Conservation (phyloP, 2,888 invertebrate genomes). For the Daptonema setosum region DNA sequence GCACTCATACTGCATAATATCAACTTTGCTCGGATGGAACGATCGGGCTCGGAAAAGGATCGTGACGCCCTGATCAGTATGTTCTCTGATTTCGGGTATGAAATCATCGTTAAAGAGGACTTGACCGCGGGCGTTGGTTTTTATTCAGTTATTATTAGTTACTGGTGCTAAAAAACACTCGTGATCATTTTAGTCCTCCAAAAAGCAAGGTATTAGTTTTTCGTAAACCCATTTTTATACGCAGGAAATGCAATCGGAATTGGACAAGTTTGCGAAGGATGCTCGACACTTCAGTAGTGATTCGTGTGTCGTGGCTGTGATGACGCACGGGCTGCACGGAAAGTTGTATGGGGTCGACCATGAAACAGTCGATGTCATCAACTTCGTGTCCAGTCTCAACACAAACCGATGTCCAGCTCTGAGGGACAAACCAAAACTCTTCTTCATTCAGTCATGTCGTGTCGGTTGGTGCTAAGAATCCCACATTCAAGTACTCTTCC, state of each 20-base stretch:
- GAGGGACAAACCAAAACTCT: constrained; percentile 23
- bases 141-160: not conserved
- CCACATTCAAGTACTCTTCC: no score
- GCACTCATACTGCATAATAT: constrained; percentile 24
- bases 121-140: constrained; percentile 14
- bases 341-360: constrained; percentile 8
- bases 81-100: constrained; percentile 18
- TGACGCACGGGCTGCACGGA: constrained; percentile 18
- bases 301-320: constrained; percentile 17
- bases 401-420: constrained; percentile 17
- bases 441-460: constrained; percentile 26
- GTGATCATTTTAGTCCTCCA: not conserved
- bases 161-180: not conserved
- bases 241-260: constrained; percentile 13
- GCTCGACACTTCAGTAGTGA: constrained; percentile 9
- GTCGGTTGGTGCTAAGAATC: no score
- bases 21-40: constrained; percentile 7
- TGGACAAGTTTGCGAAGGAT: constrained; percentile 13
- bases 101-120: constrained; percentile 14
- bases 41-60: constrained; percentile 19
- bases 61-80: constrained; percentile 13
- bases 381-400: constrained; percentile 14
- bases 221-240: no score
- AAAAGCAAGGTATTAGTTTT: no score
- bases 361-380: constrained; percentile 3